Conservation (phyloP, 2,113 vertebrate genomes). For the Onychorhynchus coronatus region DNA sequence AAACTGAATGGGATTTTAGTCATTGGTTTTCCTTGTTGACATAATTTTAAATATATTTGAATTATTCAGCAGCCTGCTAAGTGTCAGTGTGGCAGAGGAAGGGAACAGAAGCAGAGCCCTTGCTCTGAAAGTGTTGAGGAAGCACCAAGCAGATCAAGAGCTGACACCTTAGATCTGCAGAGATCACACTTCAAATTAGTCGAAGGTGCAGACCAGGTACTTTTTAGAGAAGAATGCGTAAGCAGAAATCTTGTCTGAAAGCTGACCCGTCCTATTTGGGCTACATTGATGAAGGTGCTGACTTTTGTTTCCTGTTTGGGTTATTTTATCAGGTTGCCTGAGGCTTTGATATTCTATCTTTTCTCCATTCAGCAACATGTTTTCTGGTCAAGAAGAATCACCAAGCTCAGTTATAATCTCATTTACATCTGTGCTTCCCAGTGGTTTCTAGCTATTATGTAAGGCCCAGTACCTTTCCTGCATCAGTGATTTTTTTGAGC, state of each 20-base stretch:
- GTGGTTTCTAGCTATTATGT: neutral
- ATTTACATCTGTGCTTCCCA: neutral
- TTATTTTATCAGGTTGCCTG: neutral
- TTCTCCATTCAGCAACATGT: neutral
- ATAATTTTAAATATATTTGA: neutral
- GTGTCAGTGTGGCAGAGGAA: neutral
- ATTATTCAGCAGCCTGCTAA: neutral
- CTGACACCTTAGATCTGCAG: neutral
- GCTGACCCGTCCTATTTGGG: neutral
- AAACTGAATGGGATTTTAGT: neutral
- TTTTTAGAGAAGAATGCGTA: neutral
- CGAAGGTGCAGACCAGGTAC: accelerated
- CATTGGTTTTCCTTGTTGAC: neutral
- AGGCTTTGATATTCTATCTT: neutral
- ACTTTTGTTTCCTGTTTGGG: neutral
- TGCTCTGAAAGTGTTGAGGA: neutral
- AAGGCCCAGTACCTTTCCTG: neutral
- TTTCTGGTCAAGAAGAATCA: neutral
- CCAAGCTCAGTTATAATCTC: neutral
- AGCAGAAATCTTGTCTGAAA: neutral
- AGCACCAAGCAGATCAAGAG: neutral
- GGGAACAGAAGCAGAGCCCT: neutral
- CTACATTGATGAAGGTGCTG: neutral
- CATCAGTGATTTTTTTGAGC: neutral
- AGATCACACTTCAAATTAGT: neutral